Conservation (phyloP, 2,113 vertebrate genomes). For the Accipiter cooperii region DNA sequence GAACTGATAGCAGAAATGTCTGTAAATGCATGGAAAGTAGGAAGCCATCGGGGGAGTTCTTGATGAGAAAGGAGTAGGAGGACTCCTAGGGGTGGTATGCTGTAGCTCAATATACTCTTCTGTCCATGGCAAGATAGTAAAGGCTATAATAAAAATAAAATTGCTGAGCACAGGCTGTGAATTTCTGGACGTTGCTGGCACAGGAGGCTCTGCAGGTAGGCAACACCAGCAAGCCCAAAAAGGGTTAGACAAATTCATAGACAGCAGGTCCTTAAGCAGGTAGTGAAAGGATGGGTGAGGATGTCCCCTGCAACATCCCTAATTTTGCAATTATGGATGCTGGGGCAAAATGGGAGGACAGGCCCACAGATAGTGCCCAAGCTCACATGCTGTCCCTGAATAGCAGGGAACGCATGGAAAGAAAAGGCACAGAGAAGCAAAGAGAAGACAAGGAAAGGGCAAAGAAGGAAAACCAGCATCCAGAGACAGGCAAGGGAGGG, state of each 20-base stretch:
- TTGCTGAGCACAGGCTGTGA: neutral
- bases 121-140: neutral
- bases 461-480: neutral
- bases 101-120: neutral
- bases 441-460: neutral
- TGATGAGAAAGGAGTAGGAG: neutral
- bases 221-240: neutral
- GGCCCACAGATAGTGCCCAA: neutral
- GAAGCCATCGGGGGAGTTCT: neutral
- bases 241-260: neutral
- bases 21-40: neutral
- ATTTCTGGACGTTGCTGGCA: neutral
- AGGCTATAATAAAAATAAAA: neutral
- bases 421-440: neutral
- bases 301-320: neutral
- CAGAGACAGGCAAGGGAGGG: neutral
- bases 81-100: neutral
- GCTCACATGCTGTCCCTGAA: neutral
- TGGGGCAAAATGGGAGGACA: neutral
- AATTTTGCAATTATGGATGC: neutral
- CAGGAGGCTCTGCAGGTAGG: neutral
- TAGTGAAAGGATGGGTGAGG: neutral
- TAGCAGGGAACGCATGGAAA: neutral
- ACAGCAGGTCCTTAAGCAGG: neutral
- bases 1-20: neutral